These are phyloP conservation scores for Mionectes olivaceus DNA, from an alignment of 2,797 vertebrate genomes.

Conservation along the genomic window DNA sequence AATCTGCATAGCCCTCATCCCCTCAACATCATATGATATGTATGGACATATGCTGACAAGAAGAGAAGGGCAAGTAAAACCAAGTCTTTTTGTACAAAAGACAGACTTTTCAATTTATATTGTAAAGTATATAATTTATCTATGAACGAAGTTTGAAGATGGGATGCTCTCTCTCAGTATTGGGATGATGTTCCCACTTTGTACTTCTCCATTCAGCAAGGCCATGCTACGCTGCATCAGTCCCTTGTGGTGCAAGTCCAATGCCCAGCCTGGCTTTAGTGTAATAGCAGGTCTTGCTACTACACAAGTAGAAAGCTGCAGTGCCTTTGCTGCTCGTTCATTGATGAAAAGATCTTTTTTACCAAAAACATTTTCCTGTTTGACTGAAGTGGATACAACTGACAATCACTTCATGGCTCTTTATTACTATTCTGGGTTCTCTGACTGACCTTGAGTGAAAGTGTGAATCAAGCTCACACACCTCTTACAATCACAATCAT, in stretches of 20 bases:
- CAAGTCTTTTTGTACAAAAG: neutral
- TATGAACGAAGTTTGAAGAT: neutral
- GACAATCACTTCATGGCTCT: neutral
- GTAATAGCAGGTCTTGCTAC: neutral
- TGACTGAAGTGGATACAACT: neutral
- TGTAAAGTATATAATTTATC: neutral
- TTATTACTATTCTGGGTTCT: neutral
- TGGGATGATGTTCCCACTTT: neutral
- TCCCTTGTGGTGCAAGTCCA: neutral
- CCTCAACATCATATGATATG: neutral
- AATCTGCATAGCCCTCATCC: neutral
- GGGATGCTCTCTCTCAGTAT: fast-evolving
- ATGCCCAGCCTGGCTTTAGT: neutral
- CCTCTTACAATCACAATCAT: neutral
- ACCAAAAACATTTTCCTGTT: neutral
- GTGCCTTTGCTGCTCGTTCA: neutral
- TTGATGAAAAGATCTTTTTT: neutral
- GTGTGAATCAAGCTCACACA: neutral
- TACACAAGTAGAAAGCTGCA: neutral
- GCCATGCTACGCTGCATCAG: neutral
- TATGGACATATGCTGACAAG: neutral
- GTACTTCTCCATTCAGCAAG: neutral
- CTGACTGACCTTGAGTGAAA: neutral
- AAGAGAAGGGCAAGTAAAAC: neutral
- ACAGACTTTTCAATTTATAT: neutral